phyloP scores from a whole-genome alignment of 1,140 invertebrate genomes.

The Mamestra configurata region DNA sequence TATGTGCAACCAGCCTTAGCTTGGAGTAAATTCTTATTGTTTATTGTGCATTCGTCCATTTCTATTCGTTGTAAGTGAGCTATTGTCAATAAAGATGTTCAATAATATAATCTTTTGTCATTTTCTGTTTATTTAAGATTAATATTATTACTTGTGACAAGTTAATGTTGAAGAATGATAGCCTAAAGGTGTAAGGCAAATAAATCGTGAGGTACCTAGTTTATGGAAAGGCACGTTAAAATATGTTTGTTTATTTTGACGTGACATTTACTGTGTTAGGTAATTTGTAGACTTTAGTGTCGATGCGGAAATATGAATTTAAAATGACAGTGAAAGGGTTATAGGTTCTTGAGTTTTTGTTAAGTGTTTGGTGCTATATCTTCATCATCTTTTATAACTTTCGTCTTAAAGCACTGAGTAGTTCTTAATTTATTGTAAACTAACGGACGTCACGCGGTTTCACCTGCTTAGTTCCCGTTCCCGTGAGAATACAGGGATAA shows the following conservation, averaged over 20 bases:
- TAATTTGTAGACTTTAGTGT: not conserved
- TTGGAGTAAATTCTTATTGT: not conserved
- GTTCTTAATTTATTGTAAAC: no score
- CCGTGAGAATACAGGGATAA: no score
- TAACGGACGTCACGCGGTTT: no score
- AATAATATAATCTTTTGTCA: not conserved
- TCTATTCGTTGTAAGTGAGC: not conserved
- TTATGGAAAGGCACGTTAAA: not conserved
- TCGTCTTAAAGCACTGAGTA: no score
- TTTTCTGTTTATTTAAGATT: slow-evolving; percentile 27
- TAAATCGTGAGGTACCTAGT: not conserved
- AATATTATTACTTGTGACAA: slow-evolving; percentile 25
- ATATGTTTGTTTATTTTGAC: slow-evolving; percentile 13
- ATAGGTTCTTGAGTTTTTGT: not conserved
- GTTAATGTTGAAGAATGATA: slow-evolving; percentile 21
- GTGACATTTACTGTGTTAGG: slow-evolving; percentile 23
- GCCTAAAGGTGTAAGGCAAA: not conserved
- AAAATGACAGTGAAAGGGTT: not conserved
- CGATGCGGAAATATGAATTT: not conserved
- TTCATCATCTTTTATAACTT: not conserved
- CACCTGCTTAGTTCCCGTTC: no score
- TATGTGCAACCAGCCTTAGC: not conserved
- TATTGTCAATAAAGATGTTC: slow-evolving; percentile 29
- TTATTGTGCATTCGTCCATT: slow-evolving; percentile 8
- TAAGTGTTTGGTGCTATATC: not conserved